These are phyloP conservation scores for Stigmatopora nigra DNA, from an alignment of 2,113 vertebrate genomes.

Conservation along the genomic window DNA sequence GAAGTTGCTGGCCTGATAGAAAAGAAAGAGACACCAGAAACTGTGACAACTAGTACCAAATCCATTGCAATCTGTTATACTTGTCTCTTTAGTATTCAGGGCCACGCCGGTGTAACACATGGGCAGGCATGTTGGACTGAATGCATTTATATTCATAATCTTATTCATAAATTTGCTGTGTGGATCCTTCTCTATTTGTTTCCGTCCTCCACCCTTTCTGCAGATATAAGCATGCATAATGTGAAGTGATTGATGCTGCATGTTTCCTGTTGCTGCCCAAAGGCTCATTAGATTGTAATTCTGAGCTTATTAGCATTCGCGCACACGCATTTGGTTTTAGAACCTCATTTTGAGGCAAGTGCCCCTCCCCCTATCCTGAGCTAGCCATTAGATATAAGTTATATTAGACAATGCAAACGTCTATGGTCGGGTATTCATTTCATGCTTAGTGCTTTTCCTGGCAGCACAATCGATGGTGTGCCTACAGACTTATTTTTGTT, in stretches of 20 bases:
- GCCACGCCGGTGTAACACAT: slow-evolving; percentile 44
- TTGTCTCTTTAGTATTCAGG: slow-evolving; percentile 53
- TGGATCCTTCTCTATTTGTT: slow-evolving; percentile 35
- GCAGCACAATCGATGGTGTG: slow-evolving; percentile 41
- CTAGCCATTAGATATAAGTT: neutral
- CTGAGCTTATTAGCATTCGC: slow-evolving; percentile 2
- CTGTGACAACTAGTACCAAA: slow-evolving; percentile 18
- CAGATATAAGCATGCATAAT: slow-evolving; percentile 21
- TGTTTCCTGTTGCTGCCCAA: slow-evolving; percentile 1
- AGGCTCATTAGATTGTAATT: neutral
- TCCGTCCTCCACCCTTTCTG: slow-evolving; percentile 15
- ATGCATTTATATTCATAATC: slow-evolving; percentile 24
- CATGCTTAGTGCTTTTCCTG: slow-evolving; percentile 37
- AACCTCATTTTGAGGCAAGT: neutral
- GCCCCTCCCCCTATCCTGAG: neutral
- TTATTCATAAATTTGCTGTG: slow-evolving; percentile 13
- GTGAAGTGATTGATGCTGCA: slow-evolving; percentile 6
- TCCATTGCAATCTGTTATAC: slow-evolving; percentile 38
- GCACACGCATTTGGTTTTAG: neutral
- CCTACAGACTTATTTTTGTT: slow-evolving; percentile 21
- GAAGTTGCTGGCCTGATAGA: slow-evolving; percentile 10
- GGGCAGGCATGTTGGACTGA: slow-evolving; percentile 31
- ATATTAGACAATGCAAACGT: slow-evolving; percentile 8
- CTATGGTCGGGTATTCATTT: slow-evolving; percentile 16
- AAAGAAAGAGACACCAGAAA: slow-evolving; percentile 9